A percentile compares a stretch with the other conserved stretches of the same genome.
phyloP scores from a whole-genome alignment of 2,888 invertebrate species.

The Lithophane semibrunnea region DNA sequence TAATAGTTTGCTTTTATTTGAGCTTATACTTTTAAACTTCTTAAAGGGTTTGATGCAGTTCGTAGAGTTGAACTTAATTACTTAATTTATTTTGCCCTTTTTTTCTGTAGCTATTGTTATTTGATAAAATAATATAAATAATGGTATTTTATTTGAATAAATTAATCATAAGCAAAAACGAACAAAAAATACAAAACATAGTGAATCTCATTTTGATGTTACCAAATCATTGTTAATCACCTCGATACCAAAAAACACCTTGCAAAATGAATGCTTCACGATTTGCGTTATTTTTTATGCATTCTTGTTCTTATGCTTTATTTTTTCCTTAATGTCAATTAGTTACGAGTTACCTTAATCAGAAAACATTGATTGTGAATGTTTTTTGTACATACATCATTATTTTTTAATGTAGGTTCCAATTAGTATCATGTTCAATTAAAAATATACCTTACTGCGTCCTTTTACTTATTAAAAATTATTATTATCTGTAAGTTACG shows the following conservation, averaged over 20 bases:
- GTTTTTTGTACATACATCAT: constrained; percentile 45
- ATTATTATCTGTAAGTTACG: constrained; percentile 17
- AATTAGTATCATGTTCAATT: constrained; percentile 51
- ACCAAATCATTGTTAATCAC: constrained; percentile 11
- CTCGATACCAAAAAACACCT: constrained; percentile 21
- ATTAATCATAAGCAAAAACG: neutral
- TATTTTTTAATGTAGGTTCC: constrained; percentile 44
- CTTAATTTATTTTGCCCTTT: too few species aligned
- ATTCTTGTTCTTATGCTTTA: constrained; percentile 21
- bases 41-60: neutral
- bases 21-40: neutral
- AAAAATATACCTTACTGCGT: constrained; percentile 15
- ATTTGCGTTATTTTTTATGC: constrained; percentile 23
- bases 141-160: neutral
- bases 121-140: neutral
- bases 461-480: constrained; percentile 49
- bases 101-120: neutral
- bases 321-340: constrained; percentile 49
- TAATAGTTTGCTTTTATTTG: neutral
- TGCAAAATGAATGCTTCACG: constrained; percentile 25
- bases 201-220: constrained; percentile 5
- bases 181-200: neutral
- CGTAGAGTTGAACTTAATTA: neutral
- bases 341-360: constrained; percentile 45
- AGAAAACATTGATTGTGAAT: constrained; percentile 43